Evolutionary conservation across 2,797 vertebrate genomes (phyloP), one percentile per base, ranked within the genome.

Genomic region (Coendou prehensilis): DNA sequence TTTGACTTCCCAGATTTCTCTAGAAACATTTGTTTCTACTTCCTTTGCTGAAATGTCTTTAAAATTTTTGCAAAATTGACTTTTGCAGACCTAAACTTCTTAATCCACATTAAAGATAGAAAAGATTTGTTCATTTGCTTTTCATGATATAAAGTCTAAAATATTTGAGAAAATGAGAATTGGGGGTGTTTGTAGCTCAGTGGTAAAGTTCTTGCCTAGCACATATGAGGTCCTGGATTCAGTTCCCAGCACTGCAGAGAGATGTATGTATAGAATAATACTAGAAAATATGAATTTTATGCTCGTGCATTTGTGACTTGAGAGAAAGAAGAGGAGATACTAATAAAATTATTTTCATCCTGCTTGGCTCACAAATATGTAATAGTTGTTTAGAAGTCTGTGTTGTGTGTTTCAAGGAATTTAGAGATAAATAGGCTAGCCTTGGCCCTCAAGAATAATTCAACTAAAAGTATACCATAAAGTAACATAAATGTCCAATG

Each of bases 81-180:
- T 37, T 96, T 82, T 71, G 20, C 9, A 67, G 57, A 76, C 64
- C 63, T 22, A 81, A 71, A 73, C n/a, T 37, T 82, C 59, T 69
- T n/a, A 80, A 79, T 75, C 15, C 33, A 73, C 64, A 63, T 94
- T 87, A 59, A 86, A 81, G 64, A 64, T 52, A 76, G 86, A 59
- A 81, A 75, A 86, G 33, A 86, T 82, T 82, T 87, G 30, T 76
- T 17, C 9, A 69, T 52, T 87, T 54, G 28, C 76, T 93, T 67
- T 81, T 89, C 45, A 56, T 10, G 64, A 73, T 63, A 52, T 76
- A 61, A 78, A 30, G 17, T 67, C 50, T 57, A 45, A 89, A 83
- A 78, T 33, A 33, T n/a, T 47, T 50, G 45, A 76, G 11, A 76
- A 76, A 28, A 76, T 50, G 23, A 45, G 33, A 54, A 11, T 8